These are phyloP conservation scores for Thaleichthys pacificus DNA, from an alignment of 2,797 vertebrate species.

Conservation along the genomic window DNA sequence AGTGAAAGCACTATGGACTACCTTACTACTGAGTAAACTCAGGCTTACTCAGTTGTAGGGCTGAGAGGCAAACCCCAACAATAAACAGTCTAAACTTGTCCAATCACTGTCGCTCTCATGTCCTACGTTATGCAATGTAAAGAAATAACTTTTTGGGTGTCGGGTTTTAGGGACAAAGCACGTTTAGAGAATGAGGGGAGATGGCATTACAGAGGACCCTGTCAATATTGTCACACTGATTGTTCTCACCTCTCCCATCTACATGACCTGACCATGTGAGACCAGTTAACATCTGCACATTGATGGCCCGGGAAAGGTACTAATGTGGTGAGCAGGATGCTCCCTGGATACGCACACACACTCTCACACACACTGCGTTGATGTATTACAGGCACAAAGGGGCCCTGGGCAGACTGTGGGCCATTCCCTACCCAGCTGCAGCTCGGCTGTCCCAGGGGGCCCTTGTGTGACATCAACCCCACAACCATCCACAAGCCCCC, in stretches of 20 bases:
- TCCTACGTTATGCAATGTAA: constrained; percentile 13
- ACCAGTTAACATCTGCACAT: constrained; percentile 50
- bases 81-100: constrained; percentile 3
- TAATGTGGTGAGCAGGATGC: constrained; percentile 5
- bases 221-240: constrained; percentile 64
- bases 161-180: background rate
- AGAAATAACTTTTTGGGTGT: background rate
- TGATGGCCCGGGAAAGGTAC: constrained; percentile 19
- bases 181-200: background rate
- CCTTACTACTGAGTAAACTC: constrained; percentile 63
- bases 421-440: constrained; percentile 45
- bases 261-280: constrained; percentile 27
- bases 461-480: constrained; percentile 47
- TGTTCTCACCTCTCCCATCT: constrained; percentile 33
- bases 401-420: constrained; percentile 9
- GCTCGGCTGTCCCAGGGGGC: constrained; percentile 47
- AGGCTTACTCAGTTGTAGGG: too few species aligned
- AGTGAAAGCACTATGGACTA: constrained; percentile 62
- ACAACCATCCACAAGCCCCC: constrained; percentile 34
- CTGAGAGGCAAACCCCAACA: constrained; percentile 1
- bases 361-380: constrained; percentile 13
- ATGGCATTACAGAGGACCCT: constrained; percentile 8
- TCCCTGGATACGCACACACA: background rate
- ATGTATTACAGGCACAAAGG: constrained; percentile 38
- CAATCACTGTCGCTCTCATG: constrained; percentile 31